phyloP scores from a whole-genome alignment of 2,888 invertebrate species.

The Ochropacha duplaris region DNA sequence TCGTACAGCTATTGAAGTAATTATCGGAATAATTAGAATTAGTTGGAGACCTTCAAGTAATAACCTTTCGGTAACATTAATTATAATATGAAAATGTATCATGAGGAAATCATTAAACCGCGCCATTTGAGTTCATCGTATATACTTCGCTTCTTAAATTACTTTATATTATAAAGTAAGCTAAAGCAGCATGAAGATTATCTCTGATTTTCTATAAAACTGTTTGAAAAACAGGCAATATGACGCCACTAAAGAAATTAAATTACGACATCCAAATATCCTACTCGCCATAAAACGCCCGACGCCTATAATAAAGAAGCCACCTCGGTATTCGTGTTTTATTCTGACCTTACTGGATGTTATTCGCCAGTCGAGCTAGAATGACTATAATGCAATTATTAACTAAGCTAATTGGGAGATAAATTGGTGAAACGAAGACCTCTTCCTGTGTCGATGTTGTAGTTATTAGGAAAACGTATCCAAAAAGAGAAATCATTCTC shows the following conservation, averaged over 20 bases:
- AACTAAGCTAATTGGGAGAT: constrained; percentile 38
- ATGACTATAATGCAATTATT: constrained; percentile 35
- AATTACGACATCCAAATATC: too few species aligned
- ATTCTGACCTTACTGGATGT: constrained; percentile 37
- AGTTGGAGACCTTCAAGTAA: not conserved
- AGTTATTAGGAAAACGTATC: not conserved
- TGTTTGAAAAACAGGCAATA: too few species aligned
- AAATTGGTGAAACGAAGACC: constrained; percentile 23
- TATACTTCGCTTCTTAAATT: not conserved
- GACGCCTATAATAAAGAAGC: constrained; percentile 8
- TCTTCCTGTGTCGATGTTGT: not conserved
- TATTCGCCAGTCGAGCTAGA: constrained; percentile 32
- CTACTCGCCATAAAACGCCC: constrained; percentile 15
- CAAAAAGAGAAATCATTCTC: too few species aligned
- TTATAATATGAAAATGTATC: not conserved
- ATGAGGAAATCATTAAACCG: not conserved
- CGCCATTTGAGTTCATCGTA: not conserved
- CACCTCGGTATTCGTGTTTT: constrained; percentile 43
- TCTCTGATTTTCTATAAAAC: too few species aligned
- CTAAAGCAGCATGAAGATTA: not conserved
- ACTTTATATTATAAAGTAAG: not conserved
- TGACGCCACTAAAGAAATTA: too few species aligned
- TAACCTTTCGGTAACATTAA: not conserved
- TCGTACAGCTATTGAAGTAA: not conserved
- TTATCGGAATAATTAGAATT: not conserved